Evolutionary conservation across 35 echinoderm and acorn worm genomes (phyloP).

Genomic region (Ptychodera flava): DNA sequence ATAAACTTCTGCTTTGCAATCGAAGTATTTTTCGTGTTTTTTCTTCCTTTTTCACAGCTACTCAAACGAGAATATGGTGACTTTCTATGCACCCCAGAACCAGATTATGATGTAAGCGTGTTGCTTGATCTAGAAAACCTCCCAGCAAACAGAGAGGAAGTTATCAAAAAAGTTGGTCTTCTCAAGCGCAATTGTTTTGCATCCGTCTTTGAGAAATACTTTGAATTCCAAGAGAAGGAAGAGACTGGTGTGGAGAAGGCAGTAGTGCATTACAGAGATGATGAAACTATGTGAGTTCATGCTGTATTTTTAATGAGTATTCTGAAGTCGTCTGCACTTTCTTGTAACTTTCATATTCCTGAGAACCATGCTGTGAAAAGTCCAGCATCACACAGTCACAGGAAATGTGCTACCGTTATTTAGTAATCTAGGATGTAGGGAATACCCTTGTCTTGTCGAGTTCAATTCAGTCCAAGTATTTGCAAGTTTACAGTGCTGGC

Average conservation of each 20-base stretch:
- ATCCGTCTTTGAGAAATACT: constrained; percentile 91
- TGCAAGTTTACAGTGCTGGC: no score
- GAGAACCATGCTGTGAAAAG: no score
- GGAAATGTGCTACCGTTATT: no score
- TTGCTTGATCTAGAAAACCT: constrained; percentile 60
- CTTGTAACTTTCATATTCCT: no score
- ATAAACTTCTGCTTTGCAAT: no score
- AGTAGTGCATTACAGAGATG: constrained; percentile 83
- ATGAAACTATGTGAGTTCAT: constrained; percentile 95
- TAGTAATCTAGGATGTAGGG: no score
- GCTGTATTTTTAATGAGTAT: no score
- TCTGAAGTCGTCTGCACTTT: no score
- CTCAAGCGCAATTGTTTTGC: constrained; percentile 93
- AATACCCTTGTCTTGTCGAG: no score
- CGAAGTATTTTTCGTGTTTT: not conserved
- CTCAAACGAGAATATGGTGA: constrained; percentile 63
- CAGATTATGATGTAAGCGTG: constrained; percentile 42
- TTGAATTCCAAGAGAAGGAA: constrained; percentile 64
- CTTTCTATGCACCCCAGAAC: constrained; percentile 32
- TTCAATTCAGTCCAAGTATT: no score
- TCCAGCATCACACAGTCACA: no score
- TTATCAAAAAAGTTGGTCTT: constrained; percentile 63
- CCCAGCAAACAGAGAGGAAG: constrained; percentile 38
- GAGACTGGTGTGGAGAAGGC: constrained; percentile 48
- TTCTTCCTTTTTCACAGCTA: constrained; percentile 33